These are phyloP conservation scores for Menidia beryllina DNA, from an alignment of 2,113 vertebrate genomes.

Conservation along the genomic window DNA sequence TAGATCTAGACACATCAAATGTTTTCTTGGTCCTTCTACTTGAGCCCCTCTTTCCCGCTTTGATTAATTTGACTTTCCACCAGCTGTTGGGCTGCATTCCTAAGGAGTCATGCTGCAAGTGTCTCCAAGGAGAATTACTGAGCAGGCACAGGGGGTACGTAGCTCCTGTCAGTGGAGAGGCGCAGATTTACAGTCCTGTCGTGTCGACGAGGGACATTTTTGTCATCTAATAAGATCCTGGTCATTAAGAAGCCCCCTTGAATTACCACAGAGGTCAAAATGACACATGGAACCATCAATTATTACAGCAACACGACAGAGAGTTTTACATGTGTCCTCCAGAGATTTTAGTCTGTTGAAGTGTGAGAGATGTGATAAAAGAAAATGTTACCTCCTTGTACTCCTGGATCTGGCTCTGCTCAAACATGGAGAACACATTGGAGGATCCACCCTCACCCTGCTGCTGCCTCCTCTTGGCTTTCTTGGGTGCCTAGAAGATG, in stretches of 20 bases:
- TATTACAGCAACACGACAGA: background rate
- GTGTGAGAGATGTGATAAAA: background rate
- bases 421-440: constrained; percentile 96
- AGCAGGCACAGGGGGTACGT: constrained; percentile 24
- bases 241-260: background rate
- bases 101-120: constrained; percentile 44
- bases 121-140: constrained; percentile 51
- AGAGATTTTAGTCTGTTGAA: background rate
- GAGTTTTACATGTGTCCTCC: background rate
- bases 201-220: constrained; percentile 35
- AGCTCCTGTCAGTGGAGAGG: constrained; percentile 44
- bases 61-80: constrained; percentile 29
- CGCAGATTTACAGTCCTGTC: constrained; percentile 50
- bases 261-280: constrained; percentile 23
- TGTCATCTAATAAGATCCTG: constrained; percentile 1
- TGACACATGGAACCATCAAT: constrained; percentile 5
- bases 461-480: constrained; percentile 91
- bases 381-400: constrained; percentile 90
- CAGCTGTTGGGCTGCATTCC: constrained; percentile 76
- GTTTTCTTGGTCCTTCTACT: constrained; percentile 23
- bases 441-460: constrained; percentile 87
- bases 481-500: constrained; percentile 89
- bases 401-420: constrained; percentile 97
- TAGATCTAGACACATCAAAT: background rate
- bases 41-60: constrained; percentile 30